Base-by-base conservation (phyloP, 2,113 vertebrate species). In the Centropus bengalensis region DNA sequence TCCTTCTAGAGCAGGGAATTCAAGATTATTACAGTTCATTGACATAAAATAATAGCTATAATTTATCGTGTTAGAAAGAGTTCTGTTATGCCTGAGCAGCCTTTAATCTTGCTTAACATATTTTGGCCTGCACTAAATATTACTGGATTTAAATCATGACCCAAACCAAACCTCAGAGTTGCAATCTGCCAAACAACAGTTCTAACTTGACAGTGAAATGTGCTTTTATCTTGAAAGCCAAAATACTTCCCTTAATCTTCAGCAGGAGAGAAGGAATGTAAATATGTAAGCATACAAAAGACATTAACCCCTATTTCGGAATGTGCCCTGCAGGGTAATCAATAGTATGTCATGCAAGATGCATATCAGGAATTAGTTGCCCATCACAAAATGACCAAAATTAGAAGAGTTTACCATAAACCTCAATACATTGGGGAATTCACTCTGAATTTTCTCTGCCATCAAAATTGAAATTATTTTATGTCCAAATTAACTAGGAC, bases 391-490 rank as follows among this genome's bases (percentile, higher is more conserved):
- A 73, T 59, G 32, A 32, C 36, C 32, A 54, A 67, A n/a, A 66
- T 71, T 38, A 63, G 64, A 88, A 60, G 77, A 74, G 51, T 82
- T 94, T 81, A 52, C 32, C n/a, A 14, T 88, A 79, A 73, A 62
- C 12, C 82, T 79, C 51, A 76, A 22, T 5, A 26, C 1, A 0
- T 2, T 28, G 18, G 30, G 45, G 51, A 90, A 82, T 1, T 36
- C 22, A 75, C 75, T 93, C 55, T 66, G 44, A 91, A 75, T 86
- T 83, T 93, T 78, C 30, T 89, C 82, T 82, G 33, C 90, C 32
- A 79, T 93, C 84, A 94, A 79, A 96, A 94, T 12, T 51, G 82
- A 73, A 86, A 62, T 44, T 36, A 76, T 91, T 82, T 96, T 96
- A 56, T 54, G n/a, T 85, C 91, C 79, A 90, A 95, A 71, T 96